These are phyloP conservation scores for Zoanthus gigantus DNA, from an alignment of 92 coral and sea anemone genomes.

Conservation along the genomic window DNA sequence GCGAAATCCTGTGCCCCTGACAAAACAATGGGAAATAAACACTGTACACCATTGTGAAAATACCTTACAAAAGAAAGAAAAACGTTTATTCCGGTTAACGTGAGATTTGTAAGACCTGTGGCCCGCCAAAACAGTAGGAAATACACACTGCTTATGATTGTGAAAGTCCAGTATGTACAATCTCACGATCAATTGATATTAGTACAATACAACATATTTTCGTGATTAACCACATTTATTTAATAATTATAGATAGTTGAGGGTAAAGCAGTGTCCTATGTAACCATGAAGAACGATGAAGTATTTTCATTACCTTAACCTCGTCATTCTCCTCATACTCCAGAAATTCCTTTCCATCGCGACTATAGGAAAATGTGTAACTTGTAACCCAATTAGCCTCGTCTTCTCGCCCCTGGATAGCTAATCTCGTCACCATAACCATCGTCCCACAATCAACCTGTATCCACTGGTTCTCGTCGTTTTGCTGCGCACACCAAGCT, in stretches of 20 bases:
- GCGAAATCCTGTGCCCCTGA: too few relatives aligned
- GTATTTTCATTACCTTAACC: slow-evolving; percentile 61
- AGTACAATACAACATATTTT: too few relatives aligned
- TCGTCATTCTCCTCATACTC: slow-evolving; percentile 79
- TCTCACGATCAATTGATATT: too few relatives aligned
- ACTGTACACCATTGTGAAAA: too few relatives aligned
- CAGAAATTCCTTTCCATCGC: slow-evolving; percentile 67
- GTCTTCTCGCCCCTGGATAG: slow-evolving; percentile 78
- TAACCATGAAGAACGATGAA: not conserved
- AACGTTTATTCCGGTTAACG: too few relatives aligned
- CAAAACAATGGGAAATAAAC: too few relatives aligned
- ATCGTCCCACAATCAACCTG: slow-evolving; percentile 61
- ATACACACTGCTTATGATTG: too few relatives aligned
- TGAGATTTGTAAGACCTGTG: too few relatives aligned
- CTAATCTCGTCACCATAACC: slow-evolving; percentile 66
- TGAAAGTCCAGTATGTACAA: too few relatives aligned
- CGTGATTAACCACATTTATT: not conserved
- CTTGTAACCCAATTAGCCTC: slow-evolving; percentile 75
- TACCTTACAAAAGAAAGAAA: too few relatives aligned
- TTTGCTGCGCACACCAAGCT: slow-evolving; percentile 6
- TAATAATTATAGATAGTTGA: not conserved
- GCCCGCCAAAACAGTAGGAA: too few relatives aligned
- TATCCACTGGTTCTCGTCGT: slow-evolving; percentile 27
- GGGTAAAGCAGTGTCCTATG: not conserved
- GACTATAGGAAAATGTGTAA: slow-evolving; percentile 70